A percentile compares a stretch with the other conserved stretches of the same genome.
phyloP scores from a whole-genome alignment of 1,140 invertebrate genomes.

The Carposina sasakii region DNA sequence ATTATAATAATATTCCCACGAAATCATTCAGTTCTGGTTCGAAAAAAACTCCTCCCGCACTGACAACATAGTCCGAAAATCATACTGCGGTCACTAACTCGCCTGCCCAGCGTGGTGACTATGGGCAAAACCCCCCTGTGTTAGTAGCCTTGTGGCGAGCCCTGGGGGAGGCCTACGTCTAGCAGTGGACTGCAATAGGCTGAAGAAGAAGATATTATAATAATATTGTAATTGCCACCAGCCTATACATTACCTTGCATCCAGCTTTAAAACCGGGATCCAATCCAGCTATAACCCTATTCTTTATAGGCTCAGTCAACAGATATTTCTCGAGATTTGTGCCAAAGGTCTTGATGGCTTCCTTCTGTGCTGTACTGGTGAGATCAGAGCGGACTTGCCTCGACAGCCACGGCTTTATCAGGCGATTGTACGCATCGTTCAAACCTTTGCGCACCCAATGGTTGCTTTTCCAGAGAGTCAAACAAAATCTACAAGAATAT shows the following conservation, averaged over 20 bases:
- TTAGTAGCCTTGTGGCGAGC: too few species aligned
- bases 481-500: constrained; percentile 52
- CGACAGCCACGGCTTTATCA: constrained; percentile 77
- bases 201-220: too few species aligned
- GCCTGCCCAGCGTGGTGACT: too few species aligned
- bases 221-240: too few species aligned
- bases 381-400: constrained; percentile 81
- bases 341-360: constrained; percentile 88
- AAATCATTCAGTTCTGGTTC: too few species aligned
- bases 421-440: constrained; percentile 70
- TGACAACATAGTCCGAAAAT: too few species aligned
- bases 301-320: constrained; percentile 84
- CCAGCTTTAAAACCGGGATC: constrained; percentile 92
- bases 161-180: too few species aligned
- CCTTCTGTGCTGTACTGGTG: constrained; percentile 83
- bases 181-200: too few species aligned
- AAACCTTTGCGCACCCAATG: constrained; percentile 61
- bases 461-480: constrained; percentile 57
- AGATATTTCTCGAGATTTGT: constrained; percentile 88
- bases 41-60: too few species aligned
- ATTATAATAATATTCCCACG: too few species aligned
- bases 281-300: constrained; percentile 85
- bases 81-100: too few species aligned
- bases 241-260: constrained; percentile 89
- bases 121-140: too few species aligned